phyloP scores from a whole-genome alignment of 2,113 vertebrate genomes.

The Orientallactaga bullata region DNA sequence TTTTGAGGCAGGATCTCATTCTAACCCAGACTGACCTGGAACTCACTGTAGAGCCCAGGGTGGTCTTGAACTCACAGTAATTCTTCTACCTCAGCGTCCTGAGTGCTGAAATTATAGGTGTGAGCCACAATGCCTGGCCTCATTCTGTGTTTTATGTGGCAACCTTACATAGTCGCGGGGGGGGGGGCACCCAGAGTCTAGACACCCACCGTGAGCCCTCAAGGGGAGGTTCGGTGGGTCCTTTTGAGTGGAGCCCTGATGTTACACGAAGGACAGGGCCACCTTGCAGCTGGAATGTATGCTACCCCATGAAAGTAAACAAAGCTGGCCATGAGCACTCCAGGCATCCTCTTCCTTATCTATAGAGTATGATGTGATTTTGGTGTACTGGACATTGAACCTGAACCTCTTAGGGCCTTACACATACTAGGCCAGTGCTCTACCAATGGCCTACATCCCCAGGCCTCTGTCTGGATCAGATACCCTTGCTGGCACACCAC shows the following conservation, averaged over 20 bases:
- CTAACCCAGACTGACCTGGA: no score
- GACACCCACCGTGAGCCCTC: fast-evolving
- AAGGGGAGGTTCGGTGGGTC: neutral
- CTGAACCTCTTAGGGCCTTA: no score
- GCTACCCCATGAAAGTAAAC: neutral
- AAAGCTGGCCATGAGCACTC: fast-evolving
- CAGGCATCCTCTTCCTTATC: fast-evolving
- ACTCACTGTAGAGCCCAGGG: no score
- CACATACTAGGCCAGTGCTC: no score
- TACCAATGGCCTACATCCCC: no score
- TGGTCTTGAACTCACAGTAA: no score
- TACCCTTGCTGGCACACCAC: fast-evolving
- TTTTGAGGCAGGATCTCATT: no score
- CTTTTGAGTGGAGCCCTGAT: neutral
- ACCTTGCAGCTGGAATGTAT: fast-evolving
- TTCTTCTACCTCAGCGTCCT: no score
- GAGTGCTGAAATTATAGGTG: no score
- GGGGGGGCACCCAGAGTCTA: neutral
- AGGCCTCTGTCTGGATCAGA: neutral
- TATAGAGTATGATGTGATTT: no score
- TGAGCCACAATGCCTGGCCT: no score
- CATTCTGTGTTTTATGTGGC: neutral
- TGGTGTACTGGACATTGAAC: no score
- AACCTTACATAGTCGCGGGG: fast-evolving
- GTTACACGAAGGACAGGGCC: neutral